These are phyloP conservation scores for Stomatorhinus ivindoensis DNA, from an alignment of 2,113 vertebrate species.

Conservation along the genomic window DNA sequence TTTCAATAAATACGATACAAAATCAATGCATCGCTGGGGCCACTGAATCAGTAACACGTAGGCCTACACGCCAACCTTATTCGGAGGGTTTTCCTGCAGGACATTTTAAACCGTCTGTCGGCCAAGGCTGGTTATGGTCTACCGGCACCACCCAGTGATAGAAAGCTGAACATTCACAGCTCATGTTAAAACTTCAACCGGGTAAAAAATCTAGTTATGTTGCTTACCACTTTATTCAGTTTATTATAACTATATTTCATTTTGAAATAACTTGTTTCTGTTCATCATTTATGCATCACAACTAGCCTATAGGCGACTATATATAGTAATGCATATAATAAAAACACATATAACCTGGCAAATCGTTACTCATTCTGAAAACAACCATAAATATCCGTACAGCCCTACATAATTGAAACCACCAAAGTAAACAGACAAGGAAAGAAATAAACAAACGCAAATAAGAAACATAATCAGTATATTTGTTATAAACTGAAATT, in stretches of 20 bases:
- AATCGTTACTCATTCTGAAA: neutral
- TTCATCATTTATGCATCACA: neutral
- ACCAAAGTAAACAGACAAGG: neutral
- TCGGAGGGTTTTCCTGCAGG: neutral
- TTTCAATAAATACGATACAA: neutral
- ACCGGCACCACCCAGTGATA: conserved; percentile 21
- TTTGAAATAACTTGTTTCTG: neutral
- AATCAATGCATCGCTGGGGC: neutral
- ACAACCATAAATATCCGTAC: neutral
- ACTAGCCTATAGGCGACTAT: neutral
- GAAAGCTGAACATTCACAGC: neutral
- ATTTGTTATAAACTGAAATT: neutral
- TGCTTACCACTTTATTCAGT: neutral
- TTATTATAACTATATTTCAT: neutral
- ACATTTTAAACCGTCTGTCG: neutral
- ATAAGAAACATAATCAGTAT: neutral
- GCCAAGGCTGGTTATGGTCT: conserved; percentile 3
- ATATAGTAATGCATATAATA: neutral
- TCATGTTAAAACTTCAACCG: neutral
- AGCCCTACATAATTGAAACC: neutral
- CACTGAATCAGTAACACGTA: neutral
- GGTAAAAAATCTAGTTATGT: neutral
- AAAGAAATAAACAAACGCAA: neutral
- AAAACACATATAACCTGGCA: neutral
- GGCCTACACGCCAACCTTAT: neutral